phyloP scores from a whole-genome alignment of 2,888 invertebrate genomes.

The Hydrotaea cyrtoneurina region DNA sequence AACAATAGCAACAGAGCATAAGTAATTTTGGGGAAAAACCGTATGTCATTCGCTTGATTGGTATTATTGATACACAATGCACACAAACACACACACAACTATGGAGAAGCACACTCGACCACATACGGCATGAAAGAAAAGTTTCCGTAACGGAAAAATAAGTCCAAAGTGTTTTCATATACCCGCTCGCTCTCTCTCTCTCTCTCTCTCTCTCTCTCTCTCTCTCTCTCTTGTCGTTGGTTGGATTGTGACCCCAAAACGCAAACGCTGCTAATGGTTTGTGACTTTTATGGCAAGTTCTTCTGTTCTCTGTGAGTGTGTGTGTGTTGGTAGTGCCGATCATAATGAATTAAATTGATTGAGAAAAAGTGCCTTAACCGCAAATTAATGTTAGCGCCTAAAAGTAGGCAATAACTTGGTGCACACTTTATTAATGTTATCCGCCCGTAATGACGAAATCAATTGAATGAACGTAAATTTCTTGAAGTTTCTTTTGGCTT shows the following conservation, averaged over 20 bases:
- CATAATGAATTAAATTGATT: constrained; percentile 15
- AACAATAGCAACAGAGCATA: not conserved
- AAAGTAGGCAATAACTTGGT: not conserved
- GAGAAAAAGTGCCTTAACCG: not conserved
- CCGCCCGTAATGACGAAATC: not conserved
- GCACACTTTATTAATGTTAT: not conserved
- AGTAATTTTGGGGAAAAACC: not conserved
- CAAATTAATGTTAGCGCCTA: constrained; percentile 24
- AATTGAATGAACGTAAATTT: not conserved
- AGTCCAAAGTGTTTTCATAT: not conserved
- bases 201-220: too few relatives aligned
- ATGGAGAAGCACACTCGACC: not conserved
- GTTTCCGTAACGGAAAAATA: not conserved
- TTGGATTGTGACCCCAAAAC: not conserved
- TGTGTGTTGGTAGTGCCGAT: not conserved
- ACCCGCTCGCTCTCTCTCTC: not conserved
- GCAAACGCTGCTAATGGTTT: not conserved
- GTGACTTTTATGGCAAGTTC: not conserved
- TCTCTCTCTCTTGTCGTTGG: not conserved
- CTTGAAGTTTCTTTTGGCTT: too few relatives aligned
- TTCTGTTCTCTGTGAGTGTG: not conserved
- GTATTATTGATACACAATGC: constrained; percentile 27
- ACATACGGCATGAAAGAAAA: not conserved
- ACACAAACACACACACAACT: not conserved
- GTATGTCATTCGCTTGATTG: constrained; percentile 43